A percentile compares a stretch with the other conserved stretches of the same genome.
Conservation (phyloP, 2,113 vertebrate genomes). For the Ceyx margarethae region DNA sequence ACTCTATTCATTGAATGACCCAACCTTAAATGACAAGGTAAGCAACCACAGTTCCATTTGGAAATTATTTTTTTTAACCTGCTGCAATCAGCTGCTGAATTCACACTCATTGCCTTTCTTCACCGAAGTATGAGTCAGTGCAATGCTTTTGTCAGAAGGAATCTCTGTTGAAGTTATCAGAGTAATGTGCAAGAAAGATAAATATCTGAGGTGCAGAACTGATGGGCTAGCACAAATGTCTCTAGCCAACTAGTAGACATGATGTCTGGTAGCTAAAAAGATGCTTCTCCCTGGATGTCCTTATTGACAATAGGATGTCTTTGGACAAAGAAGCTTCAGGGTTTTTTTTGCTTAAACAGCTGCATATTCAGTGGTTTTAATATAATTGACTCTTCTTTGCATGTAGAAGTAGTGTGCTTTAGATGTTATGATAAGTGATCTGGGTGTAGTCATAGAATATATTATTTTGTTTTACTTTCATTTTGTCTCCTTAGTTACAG, state of each 20-base stretch:
- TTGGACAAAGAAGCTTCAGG: background rate
- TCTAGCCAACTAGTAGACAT: background rate
- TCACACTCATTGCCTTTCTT: background rate
- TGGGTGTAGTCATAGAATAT: background rate
- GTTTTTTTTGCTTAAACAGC: background rate
- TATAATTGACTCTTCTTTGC: background rate
- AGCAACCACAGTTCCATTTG: background rate
- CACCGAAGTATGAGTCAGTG: background rate
- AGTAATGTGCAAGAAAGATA: background rate
- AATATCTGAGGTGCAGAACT: background rate
- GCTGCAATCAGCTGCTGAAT: background rate
- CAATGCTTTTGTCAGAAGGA: background rate
- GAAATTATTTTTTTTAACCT: background rate
- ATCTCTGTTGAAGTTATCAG: background rate
- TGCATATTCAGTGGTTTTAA: background rate
- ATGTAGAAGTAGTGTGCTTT: background rate
- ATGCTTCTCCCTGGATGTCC: background rate
- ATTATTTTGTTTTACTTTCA: background rate
- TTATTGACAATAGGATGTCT: background rate
- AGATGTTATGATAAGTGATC: background rate
- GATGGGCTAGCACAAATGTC: background rate
- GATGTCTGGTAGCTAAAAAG: background rate
- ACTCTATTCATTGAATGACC: conserved; percentile 95
- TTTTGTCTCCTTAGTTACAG: background rate
- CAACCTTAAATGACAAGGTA: conserved; percentile 95